Conservation (phyloP, 2,797 vertebrate species). For the Gymnocypris eckloni region DNA sequence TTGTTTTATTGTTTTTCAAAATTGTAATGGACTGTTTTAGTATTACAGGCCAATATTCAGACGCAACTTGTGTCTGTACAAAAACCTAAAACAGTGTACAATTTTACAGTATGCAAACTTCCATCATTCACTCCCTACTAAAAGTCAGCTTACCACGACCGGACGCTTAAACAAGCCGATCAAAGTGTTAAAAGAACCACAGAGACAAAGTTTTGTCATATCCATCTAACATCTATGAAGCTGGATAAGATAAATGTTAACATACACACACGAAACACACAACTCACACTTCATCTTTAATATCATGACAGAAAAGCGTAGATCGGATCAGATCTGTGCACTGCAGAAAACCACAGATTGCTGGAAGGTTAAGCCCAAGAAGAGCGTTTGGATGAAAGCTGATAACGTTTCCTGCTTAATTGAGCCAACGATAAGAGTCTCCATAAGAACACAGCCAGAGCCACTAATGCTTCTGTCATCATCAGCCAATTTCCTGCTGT, state of each 20-base stretch:
- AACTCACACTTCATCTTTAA: not conserved
- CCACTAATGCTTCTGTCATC: not conserved
- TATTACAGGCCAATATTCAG: too few species aligned
- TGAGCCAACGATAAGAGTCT: slow-evolving; percentile 3
- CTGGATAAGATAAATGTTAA: not conserved
- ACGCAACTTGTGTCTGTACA: too few species aligned
- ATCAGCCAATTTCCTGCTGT: slow-evolving; percentile 11
- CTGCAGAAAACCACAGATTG: not conserved
- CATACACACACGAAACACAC: not conserved
- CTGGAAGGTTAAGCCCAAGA: not conserved
- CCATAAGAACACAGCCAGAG: not conserved
- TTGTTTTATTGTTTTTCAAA: too few species aligned
- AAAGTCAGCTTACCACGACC: too few species aligned
- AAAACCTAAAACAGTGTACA: too few species aligned
- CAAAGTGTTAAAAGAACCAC: too few species aligned
- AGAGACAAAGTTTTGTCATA: too few species aligned
- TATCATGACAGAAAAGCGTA: not conserved
- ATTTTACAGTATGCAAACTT: too few species aligned
- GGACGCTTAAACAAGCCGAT: too few species aligned
- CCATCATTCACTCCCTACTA: too few species aligned
- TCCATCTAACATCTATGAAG: not conserved
- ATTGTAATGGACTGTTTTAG: too few species aligned
- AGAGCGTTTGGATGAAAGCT: slow-evolving; percentile 11
- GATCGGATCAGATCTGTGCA: not conserved
- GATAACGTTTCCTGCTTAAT: not conserved